These are phyloP conservation scores for Andrena haemorrhoa DNA, from an alignment of 2,888 invertebrate genomes.

Conservation along the genomic window DNA sequence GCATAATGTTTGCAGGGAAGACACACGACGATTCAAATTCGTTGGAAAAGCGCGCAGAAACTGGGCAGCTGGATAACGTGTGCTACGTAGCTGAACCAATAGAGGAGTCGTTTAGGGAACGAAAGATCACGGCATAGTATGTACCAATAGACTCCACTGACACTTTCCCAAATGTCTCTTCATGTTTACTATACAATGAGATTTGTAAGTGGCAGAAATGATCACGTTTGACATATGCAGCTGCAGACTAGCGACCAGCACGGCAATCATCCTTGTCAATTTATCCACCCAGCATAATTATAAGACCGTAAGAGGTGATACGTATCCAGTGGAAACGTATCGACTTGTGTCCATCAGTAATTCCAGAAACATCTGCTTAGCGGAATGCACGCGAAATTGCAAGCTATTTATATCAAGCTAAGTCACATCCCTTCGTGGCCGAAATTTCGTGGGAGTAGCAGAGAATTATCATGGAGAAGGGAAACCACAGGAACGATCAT, in stretches of 20 bases:
- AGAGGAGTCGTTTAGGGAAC: too few species aligned
- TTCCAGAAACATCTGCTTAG: neutral
- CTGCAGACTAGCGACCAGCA: neutral
- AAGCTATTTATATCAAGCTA: neutral
- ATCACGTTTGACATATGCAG: neutral
- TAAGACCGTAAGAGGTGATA: neutral
- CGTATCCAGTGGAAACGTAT: neutral
- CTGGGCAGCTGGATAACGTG: conserved; percentile 3
- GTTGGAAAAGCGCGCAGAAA: conserved; percentile 36
- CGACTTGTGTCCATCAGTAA: neutral
- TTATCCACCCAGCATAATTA: neutral
- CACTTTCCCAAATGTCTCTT: too few species aligned
- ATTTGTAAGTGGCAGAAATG: too few species aligned
- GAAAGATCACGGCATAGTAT: too few species aligned
- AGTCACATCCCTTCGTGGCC: neutral
- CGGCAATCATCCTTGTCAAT: neutral
- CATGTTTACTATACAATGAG: too few species aligned
- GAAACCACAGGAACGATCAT: neutral
- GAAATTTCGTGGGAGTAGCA: neutral
- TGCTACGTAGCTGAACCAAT: too few species aligned
- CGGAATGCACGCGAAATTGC: neutral
- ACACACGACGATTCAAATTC: conserved; percentile 48
- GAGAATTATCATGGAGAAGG: conserved; percentile 26
- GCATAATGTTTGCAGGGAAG: conserved; percentile 54
- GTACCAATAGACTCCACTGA: too few species aligned